phyloP scores from a whole-genome alignment of 2,888 invertebrate genomes.

The Urechis unicinctus region DNA sequence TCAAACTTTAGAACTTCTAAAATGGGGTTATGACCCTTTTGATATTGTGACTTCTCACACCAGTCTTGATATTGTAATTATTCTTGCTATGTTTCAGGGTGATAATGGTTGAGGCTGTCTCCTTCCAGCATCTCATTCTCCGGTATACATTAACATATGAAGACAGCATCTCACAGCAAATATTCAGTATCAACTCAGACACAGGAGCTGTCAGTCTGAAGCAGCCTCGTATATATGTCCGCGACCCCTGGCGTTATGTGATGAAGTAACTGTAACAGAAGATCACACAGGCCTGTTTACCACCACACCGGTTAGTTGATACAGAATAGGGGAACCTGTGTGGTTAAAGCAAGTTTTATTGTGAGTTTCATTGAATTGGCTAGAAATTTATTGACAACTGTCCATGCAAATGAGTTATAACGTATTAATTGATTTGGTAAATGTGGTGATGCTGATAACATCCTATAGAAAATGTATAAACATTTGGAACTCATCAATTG shows the following conservation, averaged over 20 bases:
- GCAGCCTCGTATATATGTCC: slow-evolving; percentile 1
- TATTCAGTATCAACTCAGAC: slow-evolving; percentile 11
- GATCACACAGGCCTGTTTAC: background rate
- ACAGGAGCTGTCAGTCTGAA: slow-evolving; percentile 11
- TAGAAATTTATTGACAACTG: background rate
- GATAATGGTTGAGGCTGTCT: slow-evolving; percentile 13
- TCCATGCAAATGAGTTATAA: no score
- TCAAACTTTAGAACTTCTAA: no score
- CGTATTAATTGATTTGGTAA: no score
- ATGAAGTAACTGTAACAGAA: slow-evolving; percentile 9
- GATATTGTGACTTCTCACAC: no score
- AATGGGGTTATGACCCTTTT: no score
- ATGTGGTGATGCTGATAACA: no score
- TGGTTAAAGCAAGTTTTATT: no score
- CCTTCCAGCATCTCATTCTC: slow-evolving; percentile 20
- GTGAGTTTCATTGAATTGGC: background rate
- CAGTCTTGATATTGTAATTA: background rate
- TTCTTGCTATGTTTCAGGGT: slow-evolving; percentile 10
- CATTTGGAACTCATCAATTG: no score
- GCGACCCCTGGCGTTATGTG: slow-evolving; percentile 12
- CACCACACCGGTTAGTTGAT: background rate
- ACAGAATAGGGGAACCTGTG: background rate
- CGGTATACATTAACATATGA: slow-evolving; percentile 5
- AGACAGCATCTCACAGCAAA: background rate
- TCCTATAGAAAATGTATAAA: no score